Evolutionary conservation across 53 echinoderm and acorn worm species (phyloP).

Genomic region (Glandiceps talaboti): DNA sequence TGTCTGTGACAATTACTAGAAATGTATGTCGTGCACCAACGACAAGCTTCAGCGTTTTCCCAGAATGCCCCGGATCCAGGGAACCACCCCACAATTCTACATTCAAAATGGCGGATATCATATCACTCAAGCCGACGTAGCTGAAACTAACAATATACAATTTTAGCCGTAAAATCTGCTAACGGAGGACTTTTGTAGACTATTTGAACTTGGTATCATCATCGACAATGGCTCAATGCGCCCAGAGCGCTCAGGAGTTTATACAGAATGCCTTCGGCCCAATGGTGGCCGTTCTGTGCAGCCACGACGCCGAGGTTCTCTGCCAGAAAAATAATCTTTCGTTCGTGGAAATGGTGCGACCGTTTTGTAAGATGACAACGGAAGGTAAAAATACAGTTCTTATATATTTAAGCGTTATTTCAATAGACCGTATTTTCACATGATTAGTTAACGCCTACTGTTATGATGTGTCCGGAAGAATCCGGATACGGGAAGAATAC

Average conservation of each 20-base stretch:
- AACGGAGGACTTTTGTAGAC: too few species aligned
- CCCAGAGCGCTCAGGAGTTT: slow-evolving; percentile 86
- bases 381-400: too few species aligned
- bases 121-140: not conserved
- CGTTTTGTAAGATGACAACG: slow-evolving; percentile 73
- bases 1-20: not conserved
- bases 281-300: slow-evolving; percentile 85
- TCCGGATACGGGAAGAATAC: too few species aligned
- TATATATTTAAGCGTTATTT: too few species aligned
- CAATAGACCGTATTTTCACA: too few species aligned
- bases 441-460: too few species aligned
- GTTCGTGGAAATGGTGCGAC: slow-evolving; percentile 85
- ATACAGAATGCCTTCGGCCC: slow-evolving; percentile 93
- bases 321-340: slow-evolving; percentile 95
- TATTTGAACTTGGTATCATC: too few species aligned
- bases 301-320: slow-evolving; percentile 96
- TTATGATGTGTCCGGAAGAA: too few species aligned
- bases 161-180: too few species aligned
- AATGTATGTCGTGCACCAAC: not conserved
- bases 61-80: not conserved
- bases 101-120: not conserved
- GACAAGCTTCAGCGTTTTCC: not conserved
- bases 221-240: slow-evolving; percentile 86
- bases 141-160: too few species aligned
- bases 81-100: not conserved